phyloP scores from a whole-genome alignment of 2,888 invertebrate species.

The Ennomos quercinarius region DNA sequence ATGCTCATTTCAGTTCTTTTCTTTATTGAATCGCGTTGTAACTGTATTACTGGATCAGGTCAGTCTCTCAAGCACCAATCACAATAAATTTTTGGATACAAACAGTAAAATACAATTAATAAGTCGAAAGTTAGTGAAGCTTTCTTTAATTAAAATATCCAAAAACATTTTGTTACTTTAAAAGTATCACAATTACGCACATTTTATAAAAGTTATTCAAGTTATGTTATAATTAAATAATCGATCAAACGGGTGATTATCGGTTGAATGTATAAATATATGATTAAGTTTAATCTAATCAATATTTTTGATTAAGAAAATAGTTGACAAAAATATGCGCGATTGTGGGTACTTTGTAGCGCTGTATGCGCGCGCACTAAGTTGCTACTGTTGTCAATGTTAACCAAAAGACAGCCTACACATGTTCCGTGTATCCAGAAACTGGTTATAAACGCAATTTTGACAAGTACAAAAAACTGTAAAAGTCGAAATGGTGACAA shows the following conservation, averaged over 20 bases:
- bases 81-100: constrained; percentile 44
- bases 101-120: constrained; percentile 10
- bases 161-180: constrained; percentile 41
- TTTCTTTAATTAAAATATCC: constrained; percentile 35
- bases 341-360: constrained; percentile 58
- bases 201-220: constrained; percentile 4
- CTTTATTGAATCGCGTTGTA: too few relatives aligned
- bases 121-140: constrained; percentile 18
- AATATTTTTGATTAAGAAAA: background rate
- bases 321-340: constrained; percentile 46
- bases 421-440: constrained; percentile 40
- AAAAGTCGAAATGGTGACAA: constrained; percentile 12
- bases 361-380: constrained; percentile 72
- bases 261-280: too few relatives aligned
- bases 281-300: background rate
- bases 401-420: constrained; percentile 60
- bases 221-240: background rate
- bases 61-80: constrained; percentile 41
- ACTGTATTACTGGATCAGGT: too few relatives aligned
- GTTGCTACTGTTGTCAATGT: constrained; percentile 77
- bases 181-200: constrained; percentile 35
- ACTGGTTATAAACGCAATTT: constrained; percentile 18
- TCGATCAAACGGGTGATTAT: background rate
- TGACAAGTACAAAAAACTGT: background rate
- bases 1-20: too few relatives aligned